A percentile compares a stretch with the other conserved stretches of the same genome.
These are phyloP conservation scores for Semibalanus balanoides DNA, from an alignment of 1,140 invertebrate genomes.

Conservation along the genomic window DNA sequence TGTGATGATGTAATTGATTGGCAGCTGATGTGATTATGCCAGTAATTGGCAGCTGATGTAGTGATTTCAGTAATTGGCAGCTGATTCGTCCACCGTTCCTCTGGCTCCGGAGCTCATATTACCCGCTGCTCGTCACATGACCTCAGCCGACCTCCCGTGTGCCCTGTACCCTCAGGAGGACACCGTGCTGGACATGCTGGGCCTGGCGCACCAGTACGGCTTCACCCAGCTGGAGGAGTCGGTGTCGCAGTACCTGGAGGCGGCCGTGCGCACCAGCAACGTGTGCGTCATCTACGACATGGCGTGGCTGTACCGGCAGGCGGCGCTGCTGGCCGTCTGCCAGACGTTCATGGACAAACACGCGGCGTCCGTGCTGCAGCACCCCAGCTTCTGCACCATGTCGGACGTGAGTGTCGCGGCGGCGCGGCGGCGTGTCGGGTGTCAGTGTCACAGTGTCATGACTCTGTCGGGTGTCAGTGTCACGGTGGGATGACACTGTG, in stretches of 20 bases:
- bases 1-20: no score
- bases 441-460: no score
- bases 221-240: constrained; percentile 79
- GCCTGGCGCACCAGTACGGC: constrained; percentile 85
- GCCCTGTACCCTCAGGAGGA: constrained; percentile 46
- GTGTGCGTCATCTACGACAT: constrained; percentile 87
- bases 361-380: constrained; percentile 63
- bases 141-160: constrained; percentile 3
- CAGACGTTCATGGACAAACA: constrained; percentile 71
- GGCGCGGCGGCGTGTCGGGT: constrained; percentile 42
- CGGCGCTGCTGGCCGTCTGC: constrained; percentile 45
- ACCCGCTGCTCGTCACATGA: no score
- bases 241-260: constrained; percentile 82
- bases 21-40: no score
- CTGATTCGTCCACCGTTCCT: no score
- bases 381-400: constrained; percentile 67
- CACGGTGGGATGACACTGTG: no score
- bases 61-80: no score
- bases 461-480: no score
- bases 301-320: constrained; percentile 55
- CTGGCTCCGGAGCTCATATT: no score
- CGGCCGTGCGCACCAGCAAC: constrained; percentile 71
- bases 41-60: no score
- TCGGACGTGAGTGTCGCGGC: constrained; percentile 49
- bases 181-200: constrained; percentile 68